phyloP scores from a whole-genome alignment of 2,113 vertebrate species.

The Cebus imitator region DNA sequence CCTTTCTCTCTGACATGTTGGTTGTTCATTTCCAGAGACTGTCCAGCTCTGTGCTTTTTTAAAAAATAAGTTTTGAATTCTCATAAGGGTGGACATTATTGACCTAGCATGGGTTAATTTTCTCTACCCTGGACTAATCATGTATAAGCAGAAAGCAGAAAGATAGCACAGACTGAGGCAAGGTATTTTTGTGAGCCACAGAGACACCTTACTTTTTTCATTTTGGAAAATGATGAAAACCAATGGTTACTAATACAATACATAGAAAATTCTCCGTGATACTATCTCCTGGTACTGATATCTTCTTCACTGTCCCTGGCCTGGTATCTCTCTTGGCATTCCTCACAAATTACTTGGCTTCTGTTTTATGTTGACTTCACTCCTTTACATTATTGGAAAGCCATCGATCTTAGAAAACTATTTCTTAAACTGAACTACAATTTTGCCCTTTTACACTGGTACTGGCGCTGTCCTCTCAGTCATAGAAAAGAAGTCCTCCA shows the following conservation, averaged over 20 bases:
- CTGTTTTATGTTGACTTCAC: neutral
- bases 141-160: neutral
- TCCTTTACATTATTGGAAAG: neutral
- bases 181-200: neutral
- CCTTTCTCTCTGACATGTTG: neutral
- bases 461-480: neutral
- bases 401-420: neutral
- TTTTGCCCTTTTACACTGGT: neutral
- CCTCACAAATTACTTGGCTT: neutral
- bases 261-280: neutral
- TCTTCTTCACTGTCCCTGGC: neutral
- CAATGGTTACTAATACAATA: neutral
- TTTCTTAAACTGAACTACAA: neutral
- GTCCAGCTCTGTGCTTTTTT: neutral
- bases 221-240: neutral
- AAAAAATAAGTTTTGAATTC: neutral
- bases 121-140: neutral
- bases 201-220: neutral
- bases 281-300: neutral
- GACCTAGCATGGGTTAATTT: neutral
- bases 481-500: neutral
- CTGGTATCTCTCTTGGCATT: neutral
- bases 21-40: neutral
- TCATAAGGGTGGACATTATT: neutral
- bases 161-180: neutral